These are phyloP conservation scores for Onychorhynchus coronatus DNA, from an alignment of 2,113 vertebrate species.

Conservation along the genomic window DNA sequence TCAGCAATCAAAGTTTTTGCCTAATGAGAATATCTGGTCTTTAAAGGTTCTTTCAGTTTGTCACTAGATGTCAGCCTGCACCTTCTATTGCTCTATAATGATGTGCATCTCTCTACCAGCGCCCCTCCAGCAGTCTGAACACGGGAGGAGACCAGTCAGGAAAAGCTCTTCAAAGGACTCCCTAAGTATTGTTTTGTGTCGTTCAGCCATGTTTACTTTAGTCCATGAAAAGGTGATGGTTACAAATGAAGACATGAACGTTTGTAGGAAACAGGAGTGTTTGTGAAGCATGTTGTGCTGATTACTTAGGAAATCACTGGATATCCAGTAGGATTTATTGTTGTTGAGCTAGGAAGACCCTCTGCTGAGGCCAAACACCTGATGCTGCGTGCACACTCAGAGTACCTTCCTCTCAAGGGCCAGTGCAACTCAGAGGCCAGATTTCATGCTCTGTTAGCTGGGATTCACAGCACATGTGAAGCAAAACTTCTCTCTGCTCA, in stretches of 20 bases:
- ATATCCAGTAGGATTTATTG: background rate
- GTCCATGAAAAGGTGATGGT: background rate
- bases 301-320: rapidly evolving
- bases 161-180: background rate
- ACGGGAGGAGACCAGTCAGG: rapidly evolving
- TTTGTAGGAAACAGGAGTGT: background rate
- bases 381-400: background rate
- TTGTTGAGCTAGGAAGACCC: background rate
- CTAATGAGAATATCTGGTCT: background rate
- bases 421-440: too few relatives aligned
- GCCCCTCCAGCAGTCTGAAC: background rate
- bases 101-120: background rate
- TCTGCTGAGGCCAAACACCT: background rate
- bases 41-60: background rate
- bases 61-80: conserved; percentile 60
- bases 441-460: background rate
- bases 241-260: background rate
- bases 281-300: background rate
- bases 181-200: background rate
- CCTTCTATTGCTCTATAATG: background rate
- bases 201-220: conserved; percentile 34
- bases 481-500: background rate
- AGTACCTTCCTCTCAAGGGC: background rate
- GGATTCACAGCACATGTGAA: rapidly evolving
- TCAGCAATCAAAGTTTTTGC: background rate